Evolutionary conservation across 2,113 vertebrate species (phyloP).

Genomic region (Platichthys stellatus): DNA sequence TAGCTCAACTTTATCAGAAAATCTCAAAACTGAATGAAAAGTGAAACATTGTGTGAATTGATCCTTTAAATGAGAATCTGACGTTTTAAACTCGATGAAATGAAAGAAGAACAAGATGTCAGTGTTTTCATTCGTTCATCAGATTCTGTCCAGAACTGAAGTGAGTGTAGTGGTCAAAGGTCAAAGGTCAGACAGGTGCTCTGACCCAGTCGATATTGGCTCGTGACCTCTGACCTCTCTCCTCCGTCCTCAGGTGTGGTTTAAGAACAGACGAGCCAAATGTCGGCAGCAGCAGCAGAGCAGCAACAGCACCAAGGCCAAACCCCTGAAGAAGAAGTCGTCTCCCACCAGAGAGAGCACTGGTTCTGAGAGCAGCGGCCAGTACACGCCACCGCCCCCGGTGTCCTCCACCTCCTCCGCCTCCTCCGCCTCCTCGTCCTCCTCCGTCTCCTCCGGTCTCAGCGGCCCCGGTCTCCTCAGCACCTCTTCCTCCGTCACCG

Average conservation of each 20-base stretch:
- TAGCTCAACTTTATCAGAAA: too few species aligned
- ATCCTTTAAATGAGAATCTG: too few species aligned
- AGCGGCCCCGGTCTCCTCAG: conserved; percentile 65
- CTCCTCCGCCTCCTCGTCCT: conserved; percentile 66
- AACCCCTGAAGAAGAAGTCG: conserved; percentile 93
- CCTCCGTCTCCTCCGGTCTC: conserved; percentile 57
- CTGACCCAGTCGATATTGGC: too few species aligned
- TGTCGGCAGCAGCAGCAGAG: conserved; percentile 93
- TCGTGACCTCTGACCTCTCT: not conserved
- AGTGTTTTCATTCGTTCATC: too few species aligned
- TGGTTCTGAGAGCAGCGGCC: conserved; percentile 93
- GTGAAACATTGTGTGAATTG: too few species aligned
- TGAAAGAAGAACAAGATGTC: too few species aligned
- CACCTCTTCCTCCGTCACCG: conserved; percentile 84
- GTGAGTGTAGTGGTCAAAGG: conserved; percentile 3
- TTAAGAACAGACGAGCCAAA: conserved; percentile 91
- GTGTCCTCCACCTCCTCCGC: conserved; percentile 87
- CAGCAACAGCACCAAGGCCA: conserved; percentile 86
- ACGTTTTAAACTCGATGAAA: too few species aligned
- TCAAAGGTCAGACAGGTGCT: conserved; percentile 34
- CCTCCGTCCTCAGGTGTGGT: conserved; percentile 89
- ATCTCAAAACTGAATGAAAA: too few species aligned
- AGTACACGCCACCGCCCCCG: conserved; percentile 91
- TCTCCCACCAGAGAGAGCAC: conserved; percentile 93
- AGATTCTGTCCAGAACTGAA: too few species aligned